phyloP scores from a whole-genome alignment of 2,888 invertebrate genomes.

The Platycnemis pennipes region DNA sequence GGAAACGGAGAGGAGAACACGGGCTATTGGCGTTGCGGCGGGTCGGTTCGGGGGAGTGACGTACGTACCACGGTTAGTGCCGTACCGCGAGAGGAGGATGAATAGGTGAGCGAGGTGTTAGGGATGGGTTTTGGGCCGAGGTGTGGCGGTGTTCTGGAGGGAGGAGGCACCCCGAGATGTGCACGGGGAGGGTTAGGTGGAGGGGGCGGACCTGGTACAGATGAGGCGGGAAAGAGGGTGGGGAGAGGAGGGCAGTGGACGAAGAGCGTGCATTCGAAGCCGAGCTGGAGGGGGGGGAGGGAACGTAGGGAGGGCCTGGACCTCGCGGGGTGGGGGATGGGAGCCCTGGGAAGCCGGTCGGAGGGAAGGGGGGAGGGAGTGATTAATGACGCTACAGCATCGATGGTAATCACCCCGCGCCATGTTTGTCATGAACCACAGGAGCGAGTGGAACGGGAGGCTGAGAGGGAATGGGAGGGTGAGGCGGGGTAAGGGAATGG shows the following conservation, averaged over 20 bases:
- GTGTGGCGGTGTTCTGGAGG: background rate
- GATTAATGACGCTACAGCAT: conserved; percentile 65
- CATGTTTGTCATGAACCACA: conserved; percentile 62
- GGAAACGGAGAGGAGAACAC: background rate
- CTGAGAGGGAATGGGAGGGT: background rate
- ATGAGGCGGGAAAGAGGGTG: background rate
- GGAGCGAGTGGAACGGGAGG: conserved; percentile 38
- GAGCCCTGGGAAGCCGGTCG: background rate
- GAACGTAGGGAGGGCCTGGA: background rate
- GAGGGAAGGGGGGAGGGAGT: conserved; percentile 18
- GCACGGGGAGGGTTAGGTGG: background rate
- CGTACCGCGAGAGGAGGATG: background rate
- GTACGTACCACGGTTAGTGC: background rate
- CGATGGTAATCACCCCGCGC: conserved; percentile 64
- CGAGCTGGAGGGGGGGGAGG: background rate
- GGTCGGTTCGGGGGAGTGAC: background rate
- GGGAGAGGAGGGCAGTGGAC: background rate
- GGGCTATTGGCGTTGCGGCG: background rate
- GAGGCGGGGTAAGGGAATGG: background rate
- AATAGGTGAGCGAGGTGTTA: conserved; percentile 1
- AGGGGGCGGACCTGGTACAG: background rate
- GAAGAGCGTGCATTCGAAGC: background rate
- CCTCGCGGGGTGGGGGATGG: background rate
- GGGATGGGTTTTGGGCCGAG: conserved; percentile 7
- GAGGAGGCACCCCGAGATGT: too few species aligned